A percentile compares a stretch with the other conserved stretches of the same genome.
phyloP scores from a whole-genome alignment of 2,797 vertebrate genomes.

The Phrynocephalus vlangalii region DNA sequence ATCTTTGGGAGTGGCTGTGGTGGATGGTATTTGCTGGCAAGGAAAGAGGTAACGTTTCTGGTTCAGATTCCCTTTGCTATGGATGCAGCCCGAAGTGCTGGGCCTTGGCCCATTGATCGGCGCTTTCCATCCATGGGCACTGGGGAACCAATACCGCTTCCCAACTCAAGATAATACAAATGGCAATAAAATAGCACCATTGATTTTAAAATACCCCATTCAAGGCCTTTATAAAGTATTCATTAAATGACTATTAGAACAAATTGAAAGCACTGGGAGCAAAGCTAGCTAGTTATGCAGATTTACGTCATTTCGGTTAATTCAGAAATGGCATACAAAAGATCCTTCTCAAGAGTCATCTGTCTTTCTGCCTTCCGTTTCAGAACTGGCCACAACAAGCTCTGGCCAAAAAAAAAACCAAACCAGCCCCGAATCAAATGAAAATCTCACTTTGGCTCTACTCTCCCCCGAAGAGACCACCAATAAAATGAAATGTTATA shows the following conservation, averaged over 20 bases:
- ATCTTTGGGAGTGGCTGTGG: too few relatives aligned
- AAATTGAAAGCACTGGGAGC: slow-evolving; percentile 77
- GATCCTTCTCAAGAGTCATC: fast-evolving
- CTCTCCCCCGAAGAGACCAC: too few relatives aligned
- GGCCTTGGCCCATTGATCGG: slow-evolving; percentile 63
- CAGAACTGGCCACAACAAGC: neutral
- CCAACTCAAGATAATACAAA: slow-evolving; percentile 73
- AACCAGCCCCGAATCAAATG: too few relatives aligned
- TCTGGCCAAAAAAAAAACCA: too few relatives aligned
- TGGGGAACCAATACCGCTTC: slow-evolving; percentile 54
- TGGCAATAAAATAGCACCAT: slow-evolving; percentile 76
- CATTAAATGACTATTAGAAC: slow-evolving; percentile 78
- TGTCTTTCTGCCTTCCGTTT: fast-evolving
- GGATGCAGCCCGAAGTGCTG: neutral
- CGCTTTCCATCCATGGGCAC: slow-evolving; percentile 67
- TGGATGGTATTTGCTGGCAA: too few relatives aligned
- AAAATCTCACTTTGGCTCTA: too few relatives aligned
- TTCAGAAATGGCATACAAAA: slow-evolving; percentile 60
- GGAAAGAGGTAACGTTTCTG: neutral
- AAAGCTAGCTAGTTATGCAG: slow-evolving; percentile 69
- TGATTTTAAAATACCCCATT: slow-evolving; percentile 76
- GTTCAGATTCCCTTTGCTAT: neutral
- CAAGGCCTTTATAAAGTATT: slow-evolving; percentile 78
- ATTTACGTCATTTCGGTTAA: slow-evolving; percentile 71
- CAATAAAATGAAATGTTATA: too few relatives aligned